These are phyloP conservation scores for Bubalus kerabau DNA, from an alignment of 2,113 vertebrate genomes.

Conservation along the genomic window DNA sequence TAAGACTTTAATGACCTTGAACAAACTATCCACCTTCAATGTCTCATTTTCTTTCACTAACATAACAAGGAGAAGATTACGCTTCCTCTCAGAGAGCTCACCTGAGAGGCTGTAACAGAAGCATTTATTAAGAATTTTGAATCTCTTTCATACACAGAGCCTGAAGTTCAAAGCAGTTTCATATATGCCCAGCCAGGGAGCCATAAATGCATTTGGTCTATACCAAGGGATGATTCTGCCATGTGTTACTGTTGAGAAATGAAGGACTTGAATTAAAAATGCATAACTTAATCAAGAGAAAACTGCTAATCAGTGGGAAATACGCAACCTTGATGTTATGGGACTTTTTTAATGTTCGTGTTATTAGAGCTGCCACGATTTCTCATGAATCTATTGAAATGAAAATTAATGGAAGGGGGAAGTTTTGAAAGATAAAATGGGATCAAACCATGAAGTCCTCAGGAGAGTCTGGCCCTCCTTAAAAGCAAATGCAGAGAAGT, in stretches of 20 bases:
- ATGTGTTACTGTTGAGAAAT: constrained; percentile 61
- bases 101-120: neutral
- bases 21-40: neutral
- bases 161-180: constrained; percentile 54
- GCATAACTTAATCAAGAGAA: constrained; percentile 79
- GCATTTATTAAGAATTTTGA: constrained; percentile 31
- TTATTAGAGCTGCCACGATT: constrained; percentile 71
- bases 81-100: neutral
- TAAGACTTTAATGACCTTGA: neutral
- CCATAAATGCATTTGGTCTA: constrained; percentile 25
- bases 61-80: neutral
- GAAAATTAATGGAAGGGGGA: constrained; percentile 71
- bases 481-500: neutral
- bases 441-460: constrained; percentile 46
- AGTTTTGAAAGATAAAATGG: constrained; percentile 63
- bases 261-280: constrained; percentile 76
- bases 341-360: constrained; percentile 67
- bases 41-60: neutral
- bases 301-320: constrained; percentile 75
- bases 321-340: constrained; percentile 67
- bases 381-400: constrained; percentile 50
- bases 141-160: constrained; percentile 3
- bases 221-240: constrained; percentile 23
- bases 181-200: constrained; percentile 1
- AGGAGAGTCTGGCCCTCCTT: neutral